Evolutionary conservation across 2,888 invertebrate species (phyloP).

Genomic region (Heliconius erato): DNA sequence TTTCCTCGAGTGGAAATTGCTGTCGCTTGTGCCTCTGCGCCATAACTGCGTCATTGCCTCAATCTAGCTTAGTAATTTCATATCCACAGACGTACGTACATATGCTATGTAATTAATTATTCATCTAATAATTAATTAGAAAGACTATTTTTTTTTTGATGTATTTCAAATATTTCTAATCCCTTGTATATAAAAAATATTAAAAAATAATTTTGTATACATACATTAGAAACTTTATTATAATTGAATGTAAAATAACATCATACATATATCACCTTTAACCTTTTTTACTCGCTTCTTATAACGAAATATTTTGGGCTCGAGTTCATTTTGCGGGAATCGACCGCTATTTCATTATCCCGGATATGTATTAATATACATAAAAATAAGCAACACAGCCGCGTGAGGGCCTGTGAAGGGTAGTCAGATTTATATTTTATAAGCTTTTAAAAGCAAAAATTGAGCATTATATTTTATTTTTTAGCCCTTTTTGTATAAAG

Average conservation of each 20-base stretch:
- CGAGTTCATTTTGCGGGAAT: constrained; percentile 25
- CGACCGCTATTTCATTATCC: constrained; percentile 14
- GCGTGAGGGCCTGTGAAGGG: not conserved
- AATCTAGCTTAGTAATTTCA: no score
- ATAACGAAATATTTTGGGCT: constrained; percentile 27
- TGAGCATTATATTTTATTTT: not conserved
- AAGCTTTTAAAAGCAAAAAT: not conserved
- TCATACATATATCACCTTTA: constrained; percentile 4
- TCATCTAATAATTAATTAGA: no score
- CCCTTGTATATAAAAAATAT: no score
- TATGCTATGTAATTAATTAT: no score
- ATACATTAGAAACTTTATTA: not conserved
- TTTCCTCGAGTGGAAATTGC: no score
- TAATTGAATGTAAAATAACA: constrained; percentile 9
- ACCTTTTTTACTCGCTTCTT: constrained; percentile 14
- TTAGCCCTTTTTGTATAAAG: not conserved
- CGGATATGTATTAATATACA: not conserved
- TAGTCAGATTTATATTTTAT: not conserved
- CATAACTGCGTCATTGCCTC: no score
- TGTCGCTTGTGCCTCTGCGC: no score
- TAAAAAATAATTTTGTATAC: no score
- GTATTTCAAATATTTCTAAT: no score
- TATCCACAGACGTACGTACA: no score
- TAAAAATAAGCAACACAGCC: not conserved
- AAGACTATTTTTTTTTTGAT: no score